Evolutionary conservation across 2,113 vertebrate species (phyloP).

Genomic region (Abramis brama): DNA sequence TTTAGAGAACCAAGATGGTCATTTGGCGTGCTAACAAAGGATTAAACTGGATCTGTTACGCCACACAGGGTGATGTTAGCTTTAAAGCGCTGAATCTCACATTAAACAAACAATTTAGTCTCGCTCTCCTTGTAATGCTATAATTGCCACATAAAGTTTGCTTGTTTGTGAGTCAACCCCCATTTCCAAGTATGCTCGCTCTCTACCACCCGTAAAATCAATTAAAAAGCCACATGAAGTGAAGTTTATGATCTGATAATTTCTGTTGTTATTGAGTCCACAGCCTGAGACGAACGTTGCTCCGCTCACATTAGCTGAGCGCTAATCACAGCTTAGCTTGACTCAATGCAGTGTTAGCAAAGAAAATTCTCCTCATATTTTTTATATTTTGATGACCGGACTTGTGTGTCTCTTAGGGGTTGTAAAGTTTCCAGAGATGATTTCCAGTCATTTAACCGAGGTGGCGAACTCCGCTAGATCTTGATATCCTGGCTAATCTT

Average conservation of each 20-base stretch:
- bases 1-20: neutral
- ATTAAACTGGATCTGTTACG: neutral
- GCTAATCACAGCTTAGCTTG: neutral
- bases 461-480: neutral
- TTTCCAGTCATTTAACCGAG: neutral
- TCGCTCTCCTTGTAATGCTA: conserved; percentile 37
- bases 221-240: conserved; percentile 48
- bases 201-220: conserved; percentile 28
- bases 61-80: conserved; percentile 40
- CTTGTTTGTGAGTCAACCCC: conserved; percentile 30
- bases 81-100: conserved; percentile 22
- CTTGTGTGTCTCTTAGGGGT: neutral
- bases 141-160: conserved; percentile 51
- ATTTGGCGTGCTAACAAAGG: neutral
- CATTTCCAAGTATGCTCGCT: conserved; percentile 31
- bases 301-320: neutral
- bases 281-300: neutral
- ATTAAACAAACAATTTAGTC: conserved; percentile 43
- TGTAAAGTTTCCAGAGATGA: neutral
- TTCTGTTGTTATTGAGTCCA: conserved; percentile 28
- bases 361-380: neutral
- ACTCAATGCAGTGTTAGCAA: neutral
- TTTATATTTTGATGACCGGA: too few species aligned
- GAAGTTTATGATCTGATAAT: conserved; percentile 43
- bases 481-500: conserved; percentile 17